Evolutionary conservation across 2,113 vertebrate genomes (phyloP), one percentile per base, ranked within the genome.

Genomic region (Falco punctatus): DNA sequence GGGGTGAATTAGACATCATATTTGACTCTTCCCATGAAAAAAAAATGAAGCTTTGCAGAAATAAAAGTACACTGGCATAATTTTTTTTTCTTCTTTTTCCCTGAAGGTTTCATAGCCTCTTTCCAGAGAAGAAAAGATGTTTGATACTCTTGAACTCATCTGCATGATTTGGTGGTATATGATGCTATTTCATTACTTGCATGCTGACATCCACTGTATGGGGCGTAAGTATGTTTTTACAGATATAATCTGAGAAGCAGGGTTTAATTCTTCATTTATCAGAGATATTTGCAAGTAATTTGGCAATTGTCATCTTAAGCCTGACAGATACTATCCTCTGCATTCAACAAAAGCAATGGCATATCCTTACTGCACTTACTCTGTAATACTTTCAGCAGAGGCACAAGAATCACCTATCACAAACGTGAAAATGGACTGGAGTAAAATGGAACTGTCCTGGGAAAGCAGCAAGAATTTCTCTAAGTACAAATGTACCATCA

Each of bases 391-490:
- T 89, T 24, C 92, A 97, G 95, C 73, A 54, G 83, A 57, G 0
- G 1, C 48, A 79, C 28, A 64, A 28, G 85, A 81, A 51, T 92
- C 92, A 12, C 66, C 35, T 35, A 79, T 97, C 73, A 85, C 20
- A 65, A 96, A 92, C 0, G 75, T 96, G 49, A 92, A 54, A 38
- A 21, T 93, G 35, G 51, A 97, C 28, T 49, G 42, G 86, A 84
- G 11, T 66, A 90, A 78, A 79, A 71, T 77, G 70, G 88, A 95
- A 57, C 52, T 97, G 40, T 91, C 92, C 61, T 97, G 97, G 97
- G 80, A 96, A 15, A 95, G 69, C 86, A 97, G 80, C 61, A 49
- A 55, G 35, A 86, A 92, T 57, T 91, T 94, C 44, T 52, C 81
- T 21, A 7, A 3, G 2, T 97, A 95, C 42, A 27, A 0, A 6